Percentiles rank a stretch among this genome's conserved stretches.
phyloP scores from a whole-genome alignment of 1,140 invertebrate genomes.

The Leptopilina clavipes region DNA sequence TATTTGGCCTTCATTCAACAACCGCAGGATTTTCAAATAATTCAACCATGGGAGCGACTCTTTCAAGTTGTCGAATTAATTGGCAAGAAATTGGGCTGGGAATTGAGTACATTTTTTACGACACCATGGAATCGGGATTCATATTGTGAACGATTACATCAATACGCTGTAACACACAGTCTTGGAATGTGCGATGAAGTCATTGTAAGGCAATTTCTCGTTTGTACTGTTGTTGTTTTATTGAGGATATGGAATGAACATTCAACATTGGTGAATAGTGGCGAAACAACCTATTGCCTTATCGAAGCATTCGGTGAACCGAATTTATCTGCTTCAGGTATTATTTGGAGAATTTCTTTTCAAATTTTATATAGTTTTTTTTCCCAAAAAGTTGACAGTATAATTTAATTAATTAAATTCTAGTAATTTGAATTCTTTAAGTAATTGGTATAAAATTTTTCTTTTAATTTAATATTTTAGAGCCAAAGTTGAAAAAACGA shows the following conservation, averaged over 20 bases:
- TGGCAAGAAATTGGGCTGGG: conserved; percentile 88
- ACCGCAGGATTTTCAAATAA: conserved; percentile 80
- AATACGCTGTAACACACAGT: conserved; percentile 61
- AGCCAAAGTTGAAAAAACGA: conserved; percentile 70
- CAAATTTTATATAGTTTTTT: too few species aligned
- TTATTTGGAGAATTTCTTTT: not conserved
- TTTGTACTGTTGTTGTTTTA: conserved; percentile 66
- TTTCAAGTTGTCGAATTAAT: conserved; percentile 85
- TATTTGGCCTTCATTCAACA: conserved; percentile 80
- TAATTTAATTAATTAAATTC: not conserved
- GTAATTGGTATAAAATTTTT: too few species aligned
- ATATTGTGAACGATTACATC: conserved; percentile 68
- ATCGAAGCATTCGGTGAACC: conserved; percentile 70
- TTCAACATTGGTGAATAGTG: conserved; percentile 61
- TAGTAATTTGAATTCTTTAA: too few species aligned
- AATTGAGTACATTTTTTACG: conserved; percentile 75
- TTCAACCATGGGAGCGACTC: conserved; percentile 86
- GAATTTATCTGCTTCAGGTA: conserved; percentile 57
- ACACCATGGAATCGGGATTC: conserved; percentile 65
- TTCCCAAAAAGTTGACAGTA: conserved; percentile 1
- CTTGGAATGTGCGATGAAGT: conserved; percentile 64
- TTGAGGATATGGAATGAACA: conserved; percentile 69
- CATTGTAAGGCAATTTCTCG: conserved; percentile 64
- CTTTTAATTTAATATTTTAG: conserved; percentile 41
- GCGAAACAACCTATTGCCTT: conserved; percentile 65